These are phyloP conservation scores for Brachyptera putata DNA, from an alignment of 2,888 invertebrate species.

Conservation along the genomic window DNA sequence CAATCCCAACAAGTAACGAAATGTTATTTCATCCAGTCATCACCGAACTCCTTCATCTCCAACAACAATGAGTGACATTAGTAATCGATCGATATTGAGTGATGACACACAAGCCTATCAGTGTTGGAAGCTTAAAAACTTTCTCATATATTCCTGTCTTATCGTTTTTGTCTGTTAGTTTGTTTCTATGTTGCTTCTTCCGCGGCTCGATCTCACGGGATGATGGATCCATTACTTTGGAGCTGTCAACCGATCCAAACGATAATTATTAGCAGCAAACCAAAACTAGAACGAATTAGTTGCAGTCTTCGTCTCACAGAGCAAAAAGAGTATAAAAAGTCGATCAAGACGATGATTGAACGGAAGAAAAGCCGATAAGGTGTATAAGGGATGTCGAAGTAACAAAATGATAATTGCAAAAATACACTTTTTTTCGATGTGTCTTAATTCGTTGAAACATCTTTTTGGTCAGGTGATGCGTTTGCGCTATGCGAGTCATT, in stretches of 20 bases:
- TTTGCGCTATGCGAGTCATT: too few species aligned
- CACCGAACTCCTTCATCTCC: too few species aligned
- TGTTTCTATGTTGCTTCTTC: slow-evolving; percentile 34
- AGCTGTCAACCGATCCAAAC: slow-evolving; percentile 40
- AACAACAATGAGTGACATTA: too few species aligned
- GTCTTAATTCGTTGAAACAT: too few species aligned
- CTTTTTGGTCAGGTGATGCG: too few species aligned
- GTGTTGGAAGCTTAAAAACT: slow-evolving; percentile 37
- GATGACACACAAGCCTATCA: too few species aligned
- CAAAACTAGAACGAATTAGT: slow-evolving; percentile 28
- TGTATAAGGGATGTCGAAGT: not conserved
- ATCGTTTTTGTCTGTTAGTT: not conserved
- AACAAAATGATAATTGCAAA: not conserved
- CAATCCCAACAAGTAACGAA: too few species aligned
- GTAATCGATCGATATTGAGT: too few species aligned
- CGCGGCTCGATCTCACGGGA: slow-evolving; percentile 48
- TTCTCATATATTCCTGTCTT: slow-evolving; percentile 22
- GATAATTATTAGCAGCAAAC: slow-evolving; percentile 31
- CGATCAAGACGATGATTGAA: slow-evolving; percentile 26
- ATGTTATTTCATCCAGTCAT: too few species aligned
- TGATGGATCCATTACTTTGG: slow-evolving; percentile 51
- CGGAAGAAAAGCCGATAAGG: slow-evolving; percentile 16
- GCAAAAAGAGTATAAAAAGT: slow-evolving; percentile 16
- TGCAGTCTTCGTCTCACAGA: not conserved
- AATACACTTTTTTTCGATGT: not conserved